These are phyloP conservation scores for Apamea anceps DNA, from an alignment of 2,888 invertebrate genomes.

Conservation along the genomic window DNA sequence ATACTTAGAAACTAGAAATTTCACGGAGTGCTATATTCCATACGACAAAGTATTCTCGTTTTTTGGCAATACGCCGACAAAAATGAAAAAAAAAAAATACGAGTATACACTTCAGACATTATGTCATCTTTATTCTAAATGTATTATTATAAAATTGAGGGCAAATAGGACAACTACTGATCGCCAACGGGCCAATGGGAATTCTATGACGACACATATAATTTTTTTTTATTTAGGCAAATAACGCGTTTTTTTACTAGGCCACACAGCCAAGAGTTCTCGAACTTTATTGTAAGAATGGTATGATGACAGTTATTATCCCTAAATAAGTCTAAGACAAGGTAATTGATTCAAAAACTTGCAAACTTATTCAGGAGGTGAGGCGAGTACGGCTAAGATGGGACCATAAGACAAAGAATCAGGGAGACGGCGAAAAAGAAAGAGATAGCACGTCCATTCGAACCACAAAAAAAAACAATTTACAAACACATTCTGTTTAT, in stretches of 20 bases:
- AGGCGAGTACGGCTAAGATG: neutral
- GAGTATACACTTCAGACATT: too few relatives aligned
- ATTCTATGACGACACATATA: conserved; percentile 36
- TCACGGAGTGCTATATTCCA: neutral
- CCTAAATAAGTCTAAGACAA: neutral
- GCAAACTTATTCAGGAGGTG: neutral
- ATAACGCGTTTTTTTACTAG: neutral
- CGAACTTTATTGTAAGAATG: neutral
- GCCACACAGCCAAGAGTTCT: neutral
- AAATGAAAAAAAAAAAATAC: too few relatives aligned
- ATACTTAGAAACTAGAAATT: neutral
- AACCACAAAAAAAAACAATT: neutral
- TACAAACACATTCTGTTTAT: neutral
- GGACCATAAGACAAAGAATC: neutral
- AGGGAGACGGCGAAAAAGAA: neutral
- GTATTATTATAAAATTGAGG: conserved; percentile 44
- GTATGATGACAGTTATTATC: neutral
- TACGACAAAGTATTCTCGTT: conserved; percentile 5
- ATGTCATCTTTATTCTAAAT: conserved; percentile 27
- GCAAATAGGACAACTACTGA: conserved; percentile 22
- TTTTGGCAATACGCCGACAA: conserved; percentile 33
- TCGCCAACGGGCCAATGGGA: conserved; percentile 15
- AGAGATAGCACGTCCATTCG: neutral
- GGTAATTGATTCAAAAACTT: neutral
- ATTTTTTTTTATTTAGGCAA: conserved; percentile 26